phyloP scores from a whole-genome alignment of 64 coral and sea anemone species.

The Hydrozoanthus tunicans region DNA sequence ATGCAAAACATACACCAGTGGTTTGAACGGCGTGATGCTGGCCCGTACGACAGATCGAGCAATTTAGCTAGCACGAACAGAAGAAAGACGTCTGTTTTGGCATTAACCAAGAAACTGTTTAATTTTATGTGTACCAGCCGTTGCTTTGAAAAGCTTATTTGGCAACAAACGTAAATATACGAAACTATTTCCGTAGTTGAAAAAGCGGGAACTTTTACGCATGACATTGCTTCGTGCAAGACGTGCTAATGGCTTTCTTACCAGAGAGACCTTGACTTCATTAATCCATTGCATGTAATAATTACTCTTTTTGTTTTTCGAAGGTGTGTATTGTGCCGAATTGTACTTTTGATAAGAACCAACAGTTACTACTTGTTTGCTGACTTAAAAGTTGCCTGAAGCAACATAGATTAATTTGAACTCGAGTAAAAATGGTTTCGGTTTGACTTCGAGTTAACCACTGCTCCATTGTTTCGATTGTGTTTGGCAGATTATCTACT shows the following conservation, averaged over 20 bases:
- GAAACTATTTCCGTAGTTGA: background rate
- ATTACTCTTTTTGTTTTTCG: slow-evolving; percentile 51
- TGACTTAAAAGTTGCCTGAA: slow-evolving; percentile 12
- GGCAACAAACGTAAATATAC: background rate
- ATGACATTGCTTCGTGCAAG: slow-evolving; percentile 9
- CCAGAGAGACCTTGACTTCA: slow-evolving; percentile 15
- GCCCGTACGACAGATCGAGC: background rate
- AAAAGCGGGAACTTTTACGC: background rate
- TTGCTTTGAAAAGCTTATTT: background rate
- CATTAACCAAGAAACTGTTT: background rate
- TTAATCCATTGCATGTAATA: slow-evolving; percentile 18
- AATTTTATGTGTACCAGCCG: background rate
- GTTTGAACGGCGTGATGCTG: background rate
- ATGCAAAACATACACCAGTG: background rate
- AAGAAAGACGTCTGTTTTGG: background rate
- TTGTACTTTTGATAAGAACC: slow-evolving; percentile 26
- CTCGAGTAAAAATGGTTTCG: background rate
- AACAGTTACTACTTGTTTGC: slow-evolving; percentile 18
- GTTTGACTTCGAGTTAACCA: no score
- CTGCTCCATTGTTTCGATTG: no score
- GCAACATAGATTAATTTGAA: background rate
- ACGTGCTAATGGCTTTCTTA: slow-evolving; percentile 37
- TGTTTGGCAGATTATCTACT: no score
- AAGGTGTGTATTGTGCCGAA: background rate
- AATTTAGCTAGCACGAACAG: no score